Conservation (phyloP, 2,113 vertebrate genomes). For the Calyptommatus sinebrachiatus region DNA sequence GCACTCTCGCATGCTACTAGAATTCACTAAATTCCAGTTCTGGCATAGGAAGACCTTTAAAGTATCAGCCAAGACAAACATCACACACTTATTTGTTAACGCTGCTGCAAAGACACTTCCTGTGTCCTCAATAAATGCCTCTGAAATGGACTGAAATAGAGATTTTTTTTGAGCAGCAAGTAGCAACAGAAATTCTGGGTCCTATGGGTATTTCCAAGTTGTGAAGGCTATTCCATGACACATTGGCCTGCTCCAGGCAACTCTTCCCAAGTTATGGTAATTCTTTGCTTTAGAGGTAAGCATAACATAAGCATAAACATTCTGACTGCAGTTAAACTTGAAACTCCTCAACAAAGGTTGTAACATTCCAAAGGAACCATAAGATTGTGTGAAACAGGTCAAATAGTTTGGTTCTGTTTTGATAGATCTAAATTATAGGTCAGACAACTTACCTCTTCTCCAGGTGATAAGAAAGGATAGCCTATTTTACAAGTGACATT, state of each 20-base stretch:
- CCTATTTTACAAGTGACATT: slow-evolving; percentile 87
- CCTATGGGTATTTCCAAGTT: neutral
- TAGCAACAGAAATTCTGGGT: neutral
- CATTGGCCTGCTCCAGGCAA: no score
- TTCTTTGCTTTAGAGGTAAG: no score
- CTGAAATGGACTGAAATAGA: neutral
- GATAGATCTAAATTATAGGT: no score
- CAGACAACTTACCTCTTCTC: slow-evolving; percentile 71
- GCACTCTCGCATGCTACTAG: neutral
- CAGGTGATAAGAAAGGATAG: slow-evolving; percentile 87
- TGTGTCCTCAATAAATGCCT: neutral
- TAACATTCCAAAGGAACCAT: no score
- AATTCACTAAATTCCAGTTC: neutral
- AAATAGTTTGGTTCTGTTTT: neutral
- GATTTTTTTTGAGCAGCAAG: neutral
- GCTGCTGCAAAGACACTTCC: neutral
- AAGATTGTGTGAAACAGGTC: neutral
- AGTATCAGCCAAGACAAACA: slow-evolving; percentile 8
- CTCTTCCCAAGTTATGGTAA: no score
- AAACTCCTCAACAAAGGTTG: no score
- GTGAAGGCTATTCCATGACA: no score
- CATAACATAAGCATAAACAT: no score
- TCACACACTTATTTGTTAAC: neutral
- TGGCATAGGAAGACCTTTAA: neutral
- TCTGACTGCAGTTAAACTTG: no score